A percentile compares a stretch with the other conserved stretches of the same genome.
Conservation (phyloP, 2,797 vertebrate genomes). For the Coreius guichenoti region DNA sequence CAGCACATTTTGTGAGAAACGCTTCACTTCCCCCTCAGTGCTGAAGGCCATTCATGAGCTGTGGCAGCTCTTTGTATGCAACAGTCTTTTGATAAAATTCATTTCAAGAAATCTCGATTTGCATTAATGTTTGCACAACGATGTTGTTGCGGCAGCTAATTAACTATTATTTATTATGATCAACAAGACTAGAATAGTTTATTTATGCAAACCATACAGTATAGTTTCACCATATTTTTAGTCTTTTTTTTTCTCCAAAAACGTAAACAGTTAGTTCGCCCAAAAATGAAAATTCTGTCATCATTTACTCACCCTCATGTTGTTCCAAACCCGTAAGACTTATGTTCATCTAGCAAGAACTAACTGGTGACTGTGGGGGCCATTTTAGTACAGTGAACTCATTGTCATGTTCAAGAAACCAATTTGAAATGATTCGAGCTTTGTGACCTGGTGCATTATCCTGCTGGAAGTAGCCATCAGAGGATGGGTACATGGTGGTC, state of each 20-base stretch:
- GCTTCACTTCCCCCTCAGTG: constrained; percentile 15
- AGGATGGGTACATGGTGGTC: too few species aligned
- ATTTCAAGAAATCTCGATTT: constrained; percentile 15
- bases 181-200: neutral
- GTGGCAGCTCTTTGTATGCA: constrained; percentile 2
- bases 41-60: constrained; percentile 28
- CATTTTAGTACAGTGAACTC: too few species aligned
- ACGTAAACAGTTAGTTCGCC: neutral
- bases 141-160: neutral
- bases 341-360: neutral
- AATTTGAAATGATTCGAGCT: too few species aligned
- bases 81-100: neutral
- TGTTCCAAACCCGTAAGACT: neutral
- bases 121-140: neutral
- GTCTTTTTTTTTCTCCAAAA: neutral
- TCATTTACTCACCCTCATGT: neutral
- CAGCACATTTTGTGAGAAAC: constrained; percentile 37
- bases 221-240: neutral
- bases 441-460: too few species aligned
- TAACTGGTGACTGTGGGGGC: too few species aligned
- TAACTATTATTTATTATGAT: neutral
- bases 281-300: neutral
- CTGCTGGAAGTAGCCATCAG: too few species aligned
- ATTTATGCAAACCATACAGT: neutral
- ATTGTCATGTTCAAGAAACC: too few species aligned